These are phyloP conservation scores for Porites divaricata DNA, from an alignment of 92 coral and sea anemone species.

Conservation along the genomic window DNA sequence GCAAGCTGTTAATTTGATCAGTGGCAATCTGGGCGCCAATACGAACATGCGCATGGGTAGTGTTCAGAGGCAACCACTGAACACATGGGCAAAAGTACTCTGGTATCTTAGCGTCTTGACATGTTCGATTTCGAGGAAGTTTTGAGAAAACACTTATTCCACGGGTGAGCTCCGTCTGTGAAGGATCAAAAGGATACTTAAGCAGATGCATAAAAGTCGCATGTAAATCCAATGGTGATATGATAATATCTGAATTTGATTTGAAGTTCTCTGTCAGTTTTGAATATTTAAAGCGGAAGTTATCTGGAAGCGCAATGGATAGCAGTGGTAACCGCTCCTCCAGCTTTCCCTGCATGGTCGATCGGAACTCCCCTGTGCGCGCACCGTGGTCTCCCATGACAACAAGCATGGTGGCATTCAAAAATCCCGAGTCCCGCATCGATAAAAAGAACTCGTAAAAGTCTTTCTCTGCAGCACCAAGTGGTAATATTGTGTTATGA, in stretches of 20 bases:
- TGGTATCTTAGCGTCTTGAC: conserved; percentile 70
- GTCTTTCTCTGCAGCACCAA: conserved; percentile 67
- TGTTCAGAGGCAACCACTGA: conserved; percentile 49
- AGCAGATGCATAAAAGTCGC: conserved; percentile 80
- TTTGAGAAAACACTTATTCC: conserved; percentile 64
- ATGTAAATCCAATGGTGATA: conserved; percentile 74
- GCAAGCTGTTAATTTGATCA: conserved; percentile 53
- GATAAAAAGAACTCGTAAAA: conserved; percentile 49
- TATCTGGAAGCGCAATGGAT: conserved; percentile 63
- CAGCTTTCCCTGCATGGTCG: conserved; percentile 78
- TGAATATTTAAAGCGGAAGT: conserved; percentile 48
- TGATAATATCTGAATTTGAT: conserved; percentile 56
- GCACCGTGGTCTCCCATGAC: conserved; percentile 88
- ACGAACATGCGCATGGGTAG: conserved; percentile 47
- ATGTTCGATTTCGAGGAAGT: conserved; percentile 53
- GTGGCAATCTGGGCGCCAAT: conserved; percentile 53
- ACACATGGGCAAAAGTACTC: conserved; percentile 80
- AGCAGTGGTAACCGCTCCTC: conserved; percentile 81
- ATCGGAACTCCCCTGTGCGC: conserved; percentile 69
- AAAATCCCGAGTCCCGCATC: conserved; percentile 46
- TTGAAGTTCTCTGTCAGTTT: conserved; percentile 53
- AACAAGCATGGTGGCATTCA: conserved; percentile 70
- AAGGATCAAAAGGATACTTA: conserved; percentile 65
- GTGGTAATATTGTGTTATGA: conserved; percentile 43
- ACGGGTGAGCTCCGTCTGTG: conserved; percentile 26